These are phyloP conservation scores for Hipposideros armiger DNA, from an alignment of 2,113 vertebrate genomes.

Conservation along the genomic window DNA sequence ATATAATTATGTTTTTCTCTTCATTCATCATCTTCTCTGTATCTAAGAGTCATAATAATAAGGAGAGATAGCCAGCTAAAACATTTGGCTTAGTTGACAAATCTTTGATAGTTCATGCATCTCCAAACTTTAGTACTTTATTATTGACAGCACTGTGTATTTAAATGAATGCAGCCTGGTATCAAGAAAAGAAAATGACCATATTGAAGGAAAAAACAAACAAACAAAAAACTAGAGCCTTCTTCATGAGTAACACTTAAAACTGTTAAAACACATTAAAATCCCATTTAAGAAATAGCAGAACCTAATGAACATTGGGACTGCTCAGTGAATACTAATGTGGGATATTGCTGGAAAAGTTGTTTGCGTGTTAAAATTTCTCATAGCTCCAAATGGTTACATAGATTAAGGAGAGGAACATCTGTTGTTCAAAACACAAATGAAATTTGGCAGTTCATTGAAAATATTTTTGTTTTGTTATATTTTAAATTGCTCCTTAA, in stretches of 20 bases:
- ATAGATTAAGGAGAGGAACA: slow-evolving; percentile 75
- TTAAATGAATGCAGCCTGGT: slow-evolving; percentile 84
- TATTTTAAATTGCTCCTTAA: slow-evolving; percentile 62
- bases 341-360: slow-evolving; percentile 81
- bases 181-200: slow-evolving; percentile 83
- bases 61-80: slow-evolving; percentile 79
- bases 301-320: slow-evolving; percentile 87
- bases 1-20: slow-evolving; percentile 76
- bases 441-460: slow-evolving; percentile 68
- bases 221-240: slow-evolving; percentile 74
- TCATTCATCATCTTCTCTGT: slow-evolving; percentile 80
- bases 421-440: slow-evolving; percentile 80
- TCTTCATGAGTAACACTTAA: slow-evolving; percentile 85
- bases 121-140: slow-evolving; percentile 77
- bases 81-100: slow-evolving; percentile 82
- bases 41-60: slow-evolving; percentile 81
- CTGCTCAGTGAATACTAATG: slow-evolving; percentile 86
- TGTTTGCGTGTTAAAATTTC: slow-evolving; percentile 81
- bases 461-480: slow-evolving; percentile 63
- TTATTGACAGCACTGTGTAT: slow-evolving; percentile 84
- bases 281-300: slow-evolving; percentile 89
- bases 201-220: slow-evolving; percentile 59
- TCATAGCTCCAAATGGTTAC: slow-evolving; percentile 80
- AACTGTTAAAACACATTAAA: slow-evolving; percentile 89
- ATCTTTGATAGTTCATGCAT: slow-evolving; percentile 80